Evolutionary conservation across 2,888 invertebrate species (phyloP).

Genomic region (Synanthedon andrenaeformis): DNA sequence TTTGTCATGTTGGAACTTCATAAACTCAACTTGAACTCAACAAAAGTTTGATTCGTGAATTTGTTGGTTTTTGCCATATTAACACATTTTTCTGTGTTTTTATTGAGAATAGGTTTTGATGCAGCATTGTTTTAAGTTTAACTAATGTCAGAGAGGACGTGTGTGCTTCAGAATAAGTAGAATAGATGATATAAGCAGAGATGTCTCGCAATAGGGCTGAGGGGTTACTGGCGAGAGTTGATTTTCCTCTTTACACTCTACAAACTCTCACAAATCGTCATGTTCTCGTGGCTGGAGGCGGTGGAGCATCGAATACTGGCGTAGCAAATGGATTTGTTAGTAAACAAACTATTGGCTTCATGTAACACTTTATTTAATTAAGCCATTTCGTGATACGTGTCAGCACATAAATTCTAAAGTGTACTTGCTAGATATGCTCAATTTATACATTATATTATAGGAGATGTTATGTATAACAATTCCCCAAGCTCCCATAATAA

Average conservation of each 20-base stretch:
- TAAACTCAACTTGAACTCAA: slow-evolving; percentile 37
- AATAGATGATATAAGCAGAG: slow-evolving; percentile 40
- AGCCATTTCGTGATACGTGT: neutral
- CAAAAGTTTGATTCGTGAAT: slow-evolving; percentile 42
- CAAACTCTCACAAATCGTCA: slow-evolving; percentile 92
- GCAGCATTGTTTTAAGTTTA: slow-evolving; percentile 24
- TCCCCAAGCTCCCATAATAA: too few relatives aligned
- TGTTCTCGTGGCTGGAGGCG: slow-evolving; percentile 96
- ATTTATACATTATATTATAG: neutral
- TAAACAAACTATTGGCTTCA: slow-evolving; percentile 18
- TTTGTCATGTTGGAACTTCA: slow-evolving; percentile 68
- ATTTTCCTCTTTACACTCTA: slow-evolving; percentile 93
- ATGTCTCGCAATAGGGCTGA: slow-evolving; percentile 71
- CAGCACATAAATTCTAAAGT: neutral
- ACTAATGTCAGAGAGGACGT: slow-evolving; percentile 25
- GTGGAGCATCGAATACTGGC: slow-evolving; percentile 96
- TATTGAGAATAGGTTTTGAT: slow-evolving; percentile 35
- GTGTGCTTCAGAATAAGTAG: slow-evolving; percentile 19
- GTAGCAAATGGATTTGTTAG: slow-evolving; percentile 97
- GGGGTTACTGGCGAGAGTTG: slow-evolving; percentile 86
- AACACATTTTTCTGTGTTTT: slow-evolving; percentile 25
- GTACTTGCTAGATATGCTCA: too few relatives aligned
- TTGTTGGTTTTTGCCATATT: slow-evolving; percentile 37
- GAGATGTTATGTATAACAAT: too few relatives aligned
- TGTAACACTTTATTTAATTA: neutral